phyloP scores from a whole-genome alignment of 1,140 invertebrate genomes.

The Diorhabda sublineata region DNA sequence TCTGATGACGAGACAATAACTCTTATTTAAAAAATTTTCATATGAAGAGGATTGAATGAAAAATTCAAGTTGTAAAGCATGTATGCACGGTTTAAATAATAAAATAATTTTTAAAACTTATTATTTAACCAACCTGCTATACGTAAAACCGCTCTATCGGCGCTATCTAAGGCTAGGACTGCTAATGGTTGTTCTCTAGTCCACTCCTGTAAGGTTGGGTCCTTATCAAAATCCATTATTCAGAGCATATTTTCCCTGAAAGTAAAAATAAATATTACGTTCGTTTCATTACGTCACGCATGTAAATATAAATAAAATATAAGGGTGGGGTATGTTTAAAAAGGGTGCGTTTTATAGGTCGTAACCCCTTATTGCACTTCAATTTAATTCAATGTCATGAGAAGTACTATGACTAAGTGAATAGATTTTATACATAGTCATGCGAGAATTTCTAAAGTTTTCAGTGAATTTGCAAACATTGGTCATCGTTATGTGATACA shows the following conservation, averaged over 20 bases:
- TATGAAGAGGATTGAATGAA: no score
- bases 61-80: no score
- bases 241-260: constrained; percentile 34
- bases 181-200: constrained; percentile 92
- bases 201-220: constrained; percentile 89
- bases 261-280: constrained; percentile 5
- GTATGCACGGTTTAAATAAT: no score
- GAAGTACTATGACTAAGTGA: no score
- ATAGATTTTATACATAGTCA: no score
- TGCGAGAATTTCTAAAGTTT: no score
- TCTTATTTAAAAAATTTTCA: no score
- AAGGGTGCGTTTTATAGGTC: constrained; percentile 6
- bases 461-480: no score
- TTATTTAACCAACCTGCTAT: constrained; percentile 77
- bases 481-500: no score
- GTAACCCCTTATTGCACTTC: background rate
- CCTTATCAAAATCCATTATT: constrained; percentile 75
- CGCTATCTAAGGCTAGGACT: constrained; percentile 90
- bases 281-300: background rate
- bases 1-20: no score
- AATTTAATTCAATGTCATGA: no score
- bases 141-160: constrained; percentile 87
- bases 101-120: background rate
- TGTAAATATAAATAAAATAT: background rate
- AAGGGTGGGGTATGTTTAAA: background rate